Evolutionary conservation across 2,113 vertebrate species (phyloP), one percentile per base, ranked within the genome.

Genomic region (Plecturocebus donacophilus): DNA sequence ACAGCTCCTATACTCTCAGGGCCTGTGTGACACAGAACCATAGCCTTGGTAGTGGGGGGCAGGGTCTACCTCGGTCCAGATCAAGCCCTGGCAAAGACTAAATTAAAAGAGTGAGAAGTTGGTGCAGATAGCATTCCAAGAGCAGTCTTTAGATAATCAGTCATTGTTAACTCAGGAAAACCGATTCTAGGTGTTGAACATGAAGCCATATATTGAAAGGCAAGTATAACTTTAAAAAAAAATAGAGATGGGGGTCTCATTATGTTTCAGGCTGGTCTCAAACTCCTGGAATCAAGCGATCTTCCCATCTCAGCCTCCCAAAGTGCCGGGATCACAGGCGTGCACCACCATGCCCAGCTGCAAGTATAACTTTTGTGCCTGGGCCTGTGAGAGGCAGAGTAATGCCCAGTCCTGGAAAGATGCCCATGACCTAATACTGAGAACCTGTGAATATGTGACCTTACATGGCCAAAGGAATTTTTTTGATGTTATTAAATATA

Each of bases 291-390:
- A 64, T 64, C 61, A 64, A 64, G 27, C 5, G 0, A 64, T 64
- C 27, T 27, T 64, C 27, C 61, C 61, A 14, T 13, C 61, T 64
- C 61, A 64, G 61, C 61, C 61, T 64, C 61, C 27, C 61, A 64
- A 64, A 14, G 61, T 64, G 61, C 61, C 32, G 61, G 27, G 27
- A 64, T 64, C 27, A 64, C 27, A 64, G 61, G 61, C 12, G 2
- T 64, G 61, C 5, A 11, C 61, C 61, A 64, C 61, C 61, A 32
- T 32, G 61, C 27, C 61, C 61, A 64, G 61, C 61, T 64, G 82
- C 35, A 97, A 86, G 47, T 42, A 40, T 6, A 89, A 91, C 38
- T 92, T 95, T 95, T 91, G 27, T 73, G 73, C n/a, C 47, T 68
- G 45, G 40, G 66, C 64, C 68, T 73, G 21, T 27, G 13, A 49